phyloP scores from a whole-genome alignment of 2,113 vertebrate species.

The Salvator merianae region DNA sequence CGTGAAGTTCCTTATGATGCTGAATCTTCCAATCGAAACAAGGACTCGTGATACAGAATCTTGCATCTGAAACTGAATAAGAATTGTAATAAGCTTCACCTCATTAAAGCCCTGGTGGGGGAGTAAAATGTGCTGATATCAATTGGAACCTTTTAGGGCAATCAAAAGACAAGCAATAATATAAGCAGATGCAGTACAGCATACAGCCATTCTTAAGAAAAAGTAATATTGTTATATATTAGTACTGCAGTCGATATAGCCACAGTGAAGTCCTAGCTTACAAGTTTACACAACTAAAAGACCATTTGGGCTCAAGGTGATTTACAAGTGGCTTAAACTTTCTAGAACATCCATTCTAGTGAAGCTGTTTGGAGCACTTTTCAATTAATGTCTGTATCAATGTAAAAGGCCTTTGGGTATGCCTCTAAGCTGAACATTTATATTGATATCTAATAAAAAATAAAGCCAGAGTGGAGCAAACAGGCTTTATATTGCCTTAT shows the following conservation, averaged over 20 bases:
- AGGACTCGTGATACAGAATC: slow-evolving; percentile 72
- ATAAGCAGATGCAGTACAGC: slow-evolving; percentile 3
- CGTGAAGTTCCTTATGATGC: slow-evolving; percentile 72
- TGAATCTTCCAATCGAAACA: slow-evolving; percentile 78
- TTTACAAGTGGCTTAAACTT: neutral
- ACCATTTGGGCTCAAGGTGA: too few relatives aligned
- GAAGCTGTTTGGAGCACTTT: neutral
- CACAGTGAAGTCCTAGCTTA: neutral
- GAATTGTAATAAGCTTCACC: slow-evolving; percentile 30
- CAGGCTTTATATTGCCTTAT: neutral
- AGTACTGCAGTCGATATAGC: neutral
- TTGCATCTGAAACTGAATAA: slow-evolving; percentile 78
- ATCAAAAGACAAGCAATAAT: slow-evolving; percentile 25
- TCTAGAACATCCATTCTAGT: neutral
- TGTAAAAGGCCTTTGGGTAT: neutral
- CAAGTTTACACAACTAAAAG: neutral
- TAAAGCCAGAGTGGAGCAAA: neutral
- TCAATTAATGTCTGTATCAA: neutral
- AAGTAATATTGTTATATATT: neutral
- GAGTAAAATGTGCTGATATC: neutral
- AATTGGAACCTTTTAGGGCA: too few relatives aligned
- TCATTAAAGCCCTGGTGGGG: neutral
- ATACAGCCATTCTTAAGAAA: neutral
- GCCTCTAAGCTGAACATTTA: neutral
- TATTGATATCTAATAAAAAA: neutral